Percentiles rank a stretch among this genome's conserved stretches.
Evolutionary conservation across 2,888 invertebrate genomes (phyloP).

Genomic region (Doris montereyensis): DNA sequence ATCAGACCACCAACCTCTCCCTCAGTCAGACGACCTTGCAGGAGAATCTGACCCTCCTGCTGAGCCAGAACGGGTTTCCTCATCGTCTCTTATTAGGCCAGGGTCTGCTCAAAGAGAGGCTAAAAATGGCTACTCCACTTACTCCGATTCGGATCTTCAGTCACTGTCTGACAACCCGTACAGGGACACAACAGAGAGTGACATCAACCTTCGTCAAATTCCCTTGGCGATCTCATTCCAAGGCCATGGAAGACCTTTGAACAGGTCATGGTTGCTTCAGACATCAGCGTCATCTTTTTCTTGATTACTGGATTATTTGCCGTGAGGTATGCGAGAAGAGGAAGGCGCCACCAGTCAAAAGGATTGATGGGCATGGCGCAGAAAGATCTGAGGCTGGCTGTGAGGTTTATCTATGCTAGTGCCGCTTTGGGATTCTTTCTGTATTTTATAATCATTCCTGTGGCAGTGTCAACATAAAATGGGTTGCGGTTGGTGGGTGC

Average conservation of each 20-base stretch:
- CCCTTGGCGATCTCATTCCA: slow-evolving; percentile 63
- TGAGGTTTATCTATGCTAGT: slow-evolving; percentile 59
- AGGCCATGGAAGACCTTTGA: slow-evolving; percentile 61
- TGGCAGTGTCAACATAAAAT: slow-evolving; percentile 40
- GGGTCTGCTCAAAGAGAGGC: slow-evolving; percentile 34
- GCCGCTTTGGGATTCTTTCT: slow-evolving; percentile 52
- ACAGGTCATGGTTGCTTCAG: slow-evolving; percentile 59
- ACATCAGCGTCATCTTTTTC: slow-evolving; percentile 58
- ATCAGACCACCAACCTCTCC: slow-evolving; percentile 32
- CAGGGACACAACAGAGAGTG: slow-evolving; percentile 63
- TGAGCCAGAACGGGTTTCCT: slow-evolving; percentile 47
- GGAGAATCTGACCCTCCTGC: slow-evolving; percentile 27
- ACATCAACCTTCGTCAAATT: slow-evolving; percentile 59
- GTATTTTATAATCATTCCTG: slow-evolving; percentile 49
- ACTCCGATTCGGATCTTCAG: slow-evolving; percentile 57
- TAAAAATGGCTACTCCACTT: slow-evolving; percentile 49
- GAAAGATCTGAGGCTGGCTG: slow-evolving; percentile 58
- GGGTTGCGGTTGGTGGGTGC: too few relatives aligned
- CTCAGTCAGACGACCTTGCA: slow-evolving; percentile 34
- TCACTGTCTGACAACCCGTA: slow-evolving; percentile 64
- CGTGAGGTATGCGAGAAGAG: slow-evolving; percentile 56
- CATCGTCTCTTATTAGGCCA: slow-evolving; percentile 51
- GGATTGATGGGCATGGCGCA: slow-evolving; percentile 66
- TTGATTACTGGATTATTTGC: slow-evolving; percentile 59
- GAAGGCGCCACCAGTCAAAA: slow-evolving; percentile 61